phyloP scores from a whole-genome alignment of 2,888 invertebrate species.

The Disparrhopalites patrizii region DNA sequence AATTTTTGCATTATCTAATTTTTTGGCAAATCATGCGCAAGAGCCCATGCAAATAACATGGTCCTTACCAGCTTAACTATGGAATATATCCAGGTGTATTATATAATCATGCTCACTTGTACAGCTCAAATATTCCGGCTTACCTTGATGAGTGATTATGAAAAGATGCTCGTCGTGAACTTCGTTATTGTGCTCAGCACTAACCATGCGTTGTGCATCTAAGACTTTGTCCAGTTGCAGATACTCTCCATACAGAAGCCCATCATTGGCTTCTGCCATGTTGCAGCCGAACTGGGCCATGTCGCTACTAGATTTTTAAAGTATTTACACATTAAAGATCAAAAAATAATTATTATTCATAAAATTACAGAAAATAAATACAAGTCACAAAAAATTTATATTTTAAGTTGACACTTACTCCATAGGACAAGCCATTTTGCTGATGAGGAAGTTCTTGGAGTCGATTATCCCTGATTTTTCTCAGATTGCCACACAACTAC shows the following conservation, averaged over 20 bases:
- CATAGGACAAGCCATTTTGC: conserved; percentile 26
- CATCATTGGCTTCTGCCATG: conserved; percentile 52
- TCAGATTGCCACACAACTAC: not conserved
- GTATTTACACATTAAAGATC: not conserved
- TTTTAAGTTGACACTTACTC: conserved; percentile 11
- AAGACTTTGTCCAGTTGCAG: conserved; percentile 84
- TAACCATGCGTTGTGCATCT: conserved; percentile 74
- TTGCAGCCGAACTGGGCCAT: conserved; percentile 46
- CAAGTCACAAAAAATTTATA: not conserved
- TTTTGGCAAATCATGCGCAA: no score
- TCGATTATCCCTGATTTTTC: no score
- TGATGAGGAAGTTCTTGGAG: not conserved
- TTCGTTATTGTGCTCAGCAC: conserved; percentile 63
- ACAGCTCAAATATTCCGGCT: conserved; percentile 8
- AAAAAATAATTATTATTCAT: not conserved
- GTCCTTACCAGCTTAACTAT: no score
- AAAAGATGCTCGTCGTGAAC: conserved; percentile 98
- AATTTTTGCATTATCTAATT: no score
- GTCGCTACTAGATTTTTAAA: conserved; percentile 27
- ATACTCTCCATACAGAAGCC: conserved; percentile 86
- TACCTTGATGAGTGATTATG: conserved; percentile 96
- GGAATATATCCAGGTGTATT: no score
- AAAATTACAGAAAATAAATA: not conserved
- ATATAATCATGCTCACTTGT: no score
- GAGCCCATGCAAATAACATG: no score